Conservation (phyloP, 2,888 invertebrate species). For the Noctua fimbriata region DNA sequence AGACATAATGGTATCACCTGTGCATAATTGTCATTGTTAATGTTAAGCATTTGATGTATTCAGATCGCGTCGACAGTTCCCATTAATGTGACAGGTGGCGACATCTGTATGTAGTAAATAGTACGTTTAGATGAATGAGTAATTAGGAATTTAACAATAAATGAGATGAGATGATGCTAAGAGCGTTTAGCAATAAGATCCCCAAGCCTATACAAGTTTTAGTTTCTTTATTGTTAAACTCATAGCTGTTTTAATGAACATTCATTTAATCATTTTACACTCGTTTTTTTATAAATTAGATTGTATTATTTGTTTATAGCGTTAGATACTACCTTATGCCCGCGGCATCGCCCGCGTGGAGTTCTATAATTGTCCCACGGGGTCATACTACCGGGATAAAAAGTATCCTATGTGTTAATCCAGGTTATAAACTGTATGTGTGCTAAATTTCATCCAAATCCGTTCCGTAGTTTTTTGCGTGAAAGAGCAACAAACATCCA, state of each 20-base stretch:
- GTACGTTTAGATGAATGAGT: not conserved
- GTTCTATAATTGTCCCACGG: too few relatives aligned
- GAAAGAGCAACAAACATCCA: too few relatives aligned
- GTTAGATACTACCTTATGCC: not conserved
- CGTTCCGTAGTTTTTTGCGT: too few relatives aligned
- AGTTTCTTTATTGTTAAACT: too few relatives aligned
- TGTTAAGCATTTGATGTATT: conserved; percentile 34
- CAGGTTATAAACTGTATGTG: too few relatives aligned
- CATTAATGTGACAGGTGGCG: conserved; percentile 47
- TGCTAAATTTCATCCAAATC: too few relatives aligned
- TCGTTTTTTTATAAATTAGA: not conserved
- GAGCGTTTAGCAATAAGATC: not conserved
- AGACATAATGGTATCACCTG: conserved; percentile 30
- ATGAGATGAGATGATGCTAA: not conserved
- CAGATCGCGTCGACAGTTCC: conserved; percentile 29
- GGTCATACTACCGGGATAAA: too few relatives aligned
- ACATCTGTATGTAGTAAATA: conserved; percentile 5
- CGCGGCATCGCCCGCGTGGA: too few relatives aligned
- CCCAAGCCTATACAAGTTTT: not conserved
- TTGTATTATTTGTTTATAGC: not conserved
- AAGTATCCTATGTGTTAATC: too few relatives aligned
- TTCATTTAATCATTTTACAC: not conserved
- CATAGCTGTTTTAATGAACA: not conserved
- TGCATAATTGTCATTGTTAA: conserved; percentile 39
- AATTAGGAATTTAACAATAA: not conserved